These are phyloP conservation scores for Hycleus phaleratus DNA, from an alignment of 1,140 invertebrate genomes.

Conservation along the genomic window DNA sequence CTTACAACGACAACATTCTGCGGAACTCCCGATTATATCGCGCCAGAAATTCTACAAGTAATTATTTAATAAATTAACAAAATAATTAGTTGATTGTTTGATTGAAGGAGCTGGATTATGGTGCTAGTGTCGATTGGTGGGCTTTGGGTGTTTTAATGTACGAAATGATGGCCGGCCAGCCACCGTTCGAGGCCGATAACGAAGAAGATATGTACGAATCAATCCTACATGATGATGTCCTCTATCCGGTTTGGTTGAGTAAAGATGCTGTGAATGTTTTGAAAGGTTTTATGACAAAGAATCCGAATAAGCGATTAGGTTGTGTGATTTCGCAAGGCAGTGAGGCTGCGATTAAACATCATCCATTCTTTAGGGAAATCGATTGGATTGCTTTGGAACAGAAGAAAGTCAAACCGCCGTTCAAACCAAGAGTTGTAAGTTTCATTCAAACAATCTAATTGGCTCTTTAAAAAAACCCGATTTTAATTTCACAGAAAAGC, in stretches of 20 bases:
- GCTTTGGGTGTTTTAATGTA: slow-evolving; percentile 98
- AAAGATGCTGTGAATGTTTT: slow-evolving; percentile 95
- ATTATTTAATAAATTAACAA: neutral
- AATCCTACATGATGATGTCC: slow-evolving; percentile 95
- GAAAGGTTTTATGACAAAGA: slow-evolving; percentile 99
- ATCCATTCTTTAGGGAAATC: slow-evolving; percentile 94
- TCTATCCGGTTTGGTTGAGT: slow-evolving; percentile 96
- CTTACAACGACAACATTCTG: slow-evolving; percentile 94
- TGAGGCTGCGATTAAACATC: slow-evolving; percentile 80
- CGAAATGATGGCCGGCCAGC: slow-evolving; percentile 99
- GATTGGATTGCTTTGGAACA: slow-evolving; percentile 93
- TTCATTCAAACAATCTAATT: slow-evolving; percentile 36
- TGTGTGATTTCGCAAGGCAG: slow-evolving; percentile 69
- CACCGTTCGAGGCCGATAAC: slow-evolving; percentile 98
- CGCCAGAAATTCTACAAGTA: slow-evolving; percentile 72
- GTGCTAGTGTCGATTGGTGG: slow-evolving; percentile 98
- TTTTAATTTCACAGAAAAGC: slow-evolving; percentile 52
- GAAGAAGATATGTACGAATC: slow-evolving; percentile 99
- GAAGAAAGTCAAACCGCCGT: slow-evolving; percentile 89
- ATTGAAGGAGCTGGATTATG: slow-evolving; percentile 93
- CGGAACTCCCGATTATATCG: slow-evolving; percentile 98
- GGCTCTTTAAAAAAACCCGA: neutral
- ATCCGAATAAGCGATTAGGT: slow-evolving; percentile 87
- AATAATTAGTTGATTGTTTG: neutral
- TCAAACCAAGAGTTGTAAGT: slow-evolving; percentile 94